Conservation (phyloP, 2,113 vertebrate species). For the Melanocharis versteri region DNA sequence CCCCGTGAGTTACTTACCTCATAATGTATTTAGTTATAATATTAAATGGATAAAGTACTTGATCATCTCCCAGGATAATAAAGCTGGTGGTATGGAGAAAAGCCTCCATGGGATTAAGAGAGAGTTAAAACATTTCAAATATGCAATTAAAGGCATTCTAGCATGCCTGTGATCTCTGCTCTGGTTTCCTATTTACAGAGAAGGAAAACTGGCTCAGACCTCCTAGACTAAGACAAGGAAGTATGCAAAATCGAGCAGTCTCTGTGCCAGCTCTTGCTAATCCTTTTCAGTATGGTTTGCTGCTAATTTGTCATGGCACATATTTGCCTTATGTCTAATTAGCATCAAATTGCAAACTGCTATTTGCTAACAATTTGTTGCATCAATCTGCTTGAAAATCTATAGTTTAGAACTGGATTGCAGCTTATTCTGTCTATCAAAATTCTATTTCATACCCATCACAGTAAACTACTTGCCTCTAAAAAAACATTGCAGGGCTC, state of each 20-base stretch:
- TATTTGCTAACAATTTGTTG: conserved; percentile 88
- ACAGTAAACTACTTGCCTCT: conserved; percentile 68
- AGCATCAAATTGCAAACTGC: conserved; percentile 87
- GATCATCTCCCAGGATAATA: conserved; percentile 48
- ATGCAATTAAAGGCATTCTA: conserved; percentile 50
- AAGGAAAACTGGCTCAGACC: conserved; percentile 73
- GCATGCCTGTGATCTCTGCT: conserved; percentile 58
- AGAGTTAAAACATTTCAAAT: conserved; percentile 27
- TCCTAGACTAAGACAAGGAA: conserved; percentile 67
- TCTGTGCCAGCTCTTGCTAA: conserved; percentile 78
- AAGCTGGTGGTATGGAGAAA: conserved; percentile 20
- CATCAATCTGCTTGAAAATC: conserved; percentile 86
- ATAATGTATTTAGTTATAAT: conserved; percentile 33
- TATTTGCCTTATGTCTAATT: conserved; percentile 88
- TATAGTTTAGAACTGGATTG: conserved; percentile 82
- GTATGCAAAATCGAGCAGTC: conserved; percentile 74
- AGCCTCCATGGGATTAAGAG: conserved; percentile 17
- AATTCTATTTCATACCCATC: conserved; percentile 74
- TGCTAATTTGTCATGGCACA: conserved; percentile 85
- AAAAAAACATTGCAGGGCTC: conserved; percentile 33
- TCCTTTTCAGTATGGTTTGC: conserved; percentile 82
- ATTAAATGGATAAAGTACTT: conserved; percentile 52
- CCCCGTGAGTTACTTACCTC: conserved; percentile 14
- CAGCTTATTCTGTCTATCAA: conserved; percentile 78
- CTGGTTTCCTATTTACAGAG: conserved; percentile 59